Percentiles rank a stretch among this genome's conserved stretches.
Evolutionary conservation across 2,888 invertebrate species (phyloP).

Genomic region (Drosophila mercatorum): DNA sequence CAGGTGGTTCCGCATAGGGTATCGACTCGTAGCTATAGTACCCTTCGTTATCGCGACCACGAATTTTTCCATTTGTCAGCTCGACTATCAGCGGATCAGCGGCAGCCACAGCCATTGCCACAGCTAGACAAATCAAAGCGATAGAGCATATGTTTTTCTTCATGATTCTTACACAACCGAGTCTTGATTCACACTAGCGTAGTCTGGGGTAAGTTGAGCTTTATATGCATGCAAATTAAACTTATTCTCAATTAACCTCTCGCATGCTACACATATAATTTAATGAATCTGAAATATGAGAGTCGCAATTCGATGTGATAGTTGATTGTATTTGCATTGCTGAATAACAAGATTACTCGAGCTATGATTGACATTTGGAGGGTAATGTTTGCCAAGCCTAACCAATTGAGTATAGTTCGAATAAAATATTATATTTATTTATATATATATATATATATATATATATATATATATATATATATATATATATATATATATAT

Average conservation of each 20-base stretch:
- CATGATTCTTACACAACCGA: conserved; percentile 12
- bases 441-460: neutral
- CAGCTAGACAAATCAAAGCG: conserved; percentile 4
- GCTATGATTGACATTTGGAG: conserved; percentile 7
- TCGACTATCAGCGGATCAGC: conserved; percentile 58
- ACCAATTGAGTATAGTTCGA: no score
- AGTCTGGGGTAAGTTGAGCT: neutral
- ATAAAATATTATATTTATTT: no score
- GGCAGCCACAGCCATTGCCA: neutral
- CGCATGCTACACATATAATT: neutral
- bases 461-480: neutral
- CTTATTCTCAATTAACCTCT: neutral
- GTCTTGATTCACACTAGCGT: conserved; percentile 9
- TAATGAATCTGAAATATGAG: conserved; percentile 13
- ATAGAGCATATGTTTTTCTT: no score
- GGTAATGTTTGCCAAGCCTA: neutral
- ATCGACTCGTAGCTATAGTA: conserved; percentile 88
- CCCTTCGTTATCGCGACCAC: conserved; percentile 69
- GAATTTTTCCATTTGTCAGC: conserved; percentile 70
- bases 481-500: neutral
- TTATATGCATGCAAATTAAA: conserved; percentile 1
- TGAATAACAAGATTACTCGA: conserved; percentile 1
- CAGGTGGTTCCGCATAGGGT: conserved; percentile 89
- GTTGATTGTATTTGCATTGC: neutral
- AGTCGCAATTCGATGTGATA: conserved; percentile 4